phyloP scores from a whole-genome alignment of 2,888 invertebrate species.

The Sussaba pulchella region DNA sequence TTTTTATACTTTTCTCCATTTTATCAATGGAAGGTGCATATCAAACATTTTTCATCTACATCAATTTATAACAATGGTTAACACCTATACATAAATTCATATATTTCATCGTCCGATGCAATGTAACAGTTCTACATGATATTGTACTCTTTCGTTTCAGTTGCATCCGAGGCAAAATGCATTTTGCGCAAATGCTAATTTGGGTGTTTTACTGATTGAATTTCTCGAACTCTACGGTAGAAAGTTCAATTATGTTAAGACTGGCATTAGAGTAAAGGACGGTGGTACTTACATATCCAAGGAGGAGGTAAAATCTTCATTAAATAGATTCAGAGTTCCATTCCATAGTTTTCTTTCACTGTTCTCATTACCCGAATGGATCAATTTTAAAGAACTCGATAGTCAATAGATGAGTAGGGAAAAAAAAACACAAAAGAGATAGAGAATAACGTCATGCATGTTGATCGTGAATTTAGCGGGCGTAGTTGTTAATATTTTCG shows the following conservation, averaged over 20 bases:
- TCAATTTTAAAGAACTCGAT: no score
- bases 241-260: slow-evolving; percentile 98
- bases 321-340: background rate
- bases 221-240: slow-evolving; percentile 99
- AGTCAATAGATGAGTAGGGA: no score
- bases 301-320: slow-evolving; percentile 88
- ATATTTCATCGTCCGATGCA: no score
- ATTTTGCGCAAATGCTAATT: slow-evolving; percentile 88
- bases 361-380: background rate
- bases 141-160: slow-evolving; percentile 84
- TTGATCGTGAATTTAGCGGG: slow-evolving; percentile 2
- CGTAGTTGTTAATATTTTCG: slow-evolving; percentile 28
- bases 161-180: slow-evolving; percentile 94
- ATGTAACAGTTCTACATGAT: slow-evolving; percentile 32
- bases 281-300: slow-evolving; percentile 97
- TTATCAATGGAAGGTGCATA: no score
- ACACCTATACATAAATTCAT: no score
- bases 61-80: no score
- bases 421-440: no score
- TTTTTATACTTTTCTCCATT: background rate
- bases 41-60: no score
- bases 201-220: slow-evolving; percentile 97
- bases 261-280: slow-evolving; percentile 96
- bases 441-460: no score
- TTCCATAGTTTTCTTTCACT: background rate